Percentiles rank a stretch among this genome's conserved stretches.
Evolutionary conservation across 2,113 vertebrate species (phyloP).

Genomic region (Leptobrachium leishanense): DNA sequence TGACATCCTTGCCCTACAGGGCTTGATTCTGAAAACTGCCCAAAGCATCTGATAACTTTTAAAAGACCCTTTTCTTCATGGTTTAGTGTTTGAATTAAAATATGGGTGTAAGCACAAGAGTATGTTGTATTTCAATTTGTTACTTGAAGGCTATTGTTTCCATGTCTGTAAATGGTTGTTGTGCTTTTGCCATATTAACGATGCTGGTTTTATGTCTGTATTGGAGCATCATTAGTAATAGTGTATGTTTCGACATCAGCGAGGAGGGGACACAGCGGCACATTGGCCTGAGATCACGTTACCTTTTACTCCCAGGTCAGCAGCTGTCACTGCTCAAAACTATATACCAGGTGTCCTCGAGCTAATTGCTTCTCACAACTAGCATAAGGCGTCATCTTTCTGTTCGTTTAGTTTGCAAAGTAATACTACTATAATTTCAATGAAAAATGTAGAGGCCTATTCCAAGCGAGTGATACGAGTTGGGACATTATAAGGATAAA

Average conservation of each 20-base stretch:
- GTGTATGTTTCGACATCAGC: slow-evolving; percentile 14
- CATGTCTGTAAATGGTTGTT: no score
- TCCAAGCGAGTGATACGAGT: no score
- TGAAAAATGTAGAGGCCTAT: no score
- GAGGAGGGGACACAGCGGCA: not conserved
- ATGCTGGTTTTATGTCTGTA: not conserved
- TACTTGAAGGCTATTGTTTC: not conserved
- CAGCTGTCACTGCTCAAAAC: slow-evolving; percentile 32
- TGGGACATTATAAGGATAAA: no score
- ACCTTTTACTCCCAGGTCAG: slow-evolving; percentile 25
- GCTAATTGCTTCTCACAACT: slow-evolving; percentile 13
- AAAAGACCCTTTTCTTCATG: no score
- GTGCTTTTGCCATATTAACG: not conserved
- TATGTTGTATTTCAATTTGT: no score
- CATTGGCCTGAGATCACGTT: slow-evolving; percentile 23
- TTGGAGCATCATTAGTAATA: slow-evolving; percentile 8
- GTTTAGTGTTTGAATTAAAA: no score
- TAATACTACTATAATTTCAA: no score
- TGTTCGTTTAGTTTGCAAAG: not conserved
- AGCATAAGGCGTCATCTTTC: not conserved
- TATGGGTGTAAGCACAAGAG: no score
- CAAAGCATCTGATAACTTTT: no score
- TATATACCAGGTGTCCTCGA: slow-evolving; percentile 11
- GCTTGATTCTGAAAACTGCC: no score
- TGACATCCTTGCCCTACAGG: no score